These are phyloP conservation scores for Hyles euphorbiae DNA, from an alignment of 1,140 invertebrate species.

Conservation along the genomic window DNA sequence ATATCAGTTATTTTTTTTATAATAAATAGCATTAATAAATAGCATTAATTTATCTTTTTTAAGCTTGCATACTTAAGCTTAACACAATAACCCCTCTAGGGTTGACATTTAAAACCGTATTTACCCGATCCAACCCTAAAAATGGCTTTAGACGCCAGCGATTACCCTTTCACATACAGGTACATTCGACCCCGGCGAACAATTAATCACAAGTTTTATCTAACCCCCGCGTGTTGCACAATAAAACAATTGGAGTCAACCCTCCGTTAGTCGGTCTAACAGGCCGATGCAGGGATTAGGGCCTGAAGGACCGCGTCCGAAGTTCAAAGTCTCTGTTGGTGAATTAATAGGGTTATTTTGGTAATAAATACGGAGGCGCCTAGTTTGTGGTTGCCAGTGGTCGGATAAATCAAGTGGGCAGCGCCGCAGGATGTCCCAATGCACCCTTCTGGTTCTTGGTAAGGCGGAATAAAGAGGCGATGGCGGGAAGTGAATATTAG, in stretches of 20 bases:
- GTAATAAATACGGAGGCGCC: conserved; percentile 68
- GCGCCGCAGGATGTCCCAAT: conserved; percentile 59
- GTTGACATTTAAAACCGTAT: too few species aligned
- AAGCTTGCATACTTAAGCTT: too few species aligned
- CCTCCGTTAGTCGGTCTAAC: conserved; percentile 32
- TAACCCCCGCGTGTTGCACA: conserved; percentile 13
- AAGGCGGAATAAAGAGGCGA: too few species aligned
- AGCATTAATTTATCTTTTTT: too few species aligned
- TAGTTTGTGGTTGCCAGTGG: conserved; percentile 58
- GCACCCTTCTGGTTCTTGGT: conserved; percentile 22
- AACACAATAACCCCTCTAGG: too few species aligned
- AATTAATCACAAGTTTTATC: not conserved
- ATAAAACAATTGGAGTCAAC: conserved; percentile 35
- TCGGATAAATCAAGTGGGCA: conserved; percentile 65
- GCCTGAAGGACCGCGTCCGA: conserved; percentile 13
- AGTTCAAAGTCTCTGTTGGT: conserved; percentile 50
- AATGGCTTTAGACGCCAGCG: too few species aligned
- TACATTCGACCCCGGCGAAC: too few species aligned
- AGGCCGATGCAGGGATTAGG: conserved; percentile 24
- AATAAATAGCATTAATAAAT: too few species aligned
- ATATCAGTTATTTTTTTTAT: too few species aligned
- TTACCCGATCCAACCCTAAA: too few species aligned
- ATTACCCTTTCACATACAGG: too few species aligned
- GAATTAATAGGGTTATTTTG: conserved; percentile 72
- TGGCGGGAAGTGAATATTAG: too few species aligned